These are phyloP conservation scores for Hipparchia sbordonii DNA, from an alignment of 2,888 invertebrate genomes.

Conservation along the genomic window DNA sequence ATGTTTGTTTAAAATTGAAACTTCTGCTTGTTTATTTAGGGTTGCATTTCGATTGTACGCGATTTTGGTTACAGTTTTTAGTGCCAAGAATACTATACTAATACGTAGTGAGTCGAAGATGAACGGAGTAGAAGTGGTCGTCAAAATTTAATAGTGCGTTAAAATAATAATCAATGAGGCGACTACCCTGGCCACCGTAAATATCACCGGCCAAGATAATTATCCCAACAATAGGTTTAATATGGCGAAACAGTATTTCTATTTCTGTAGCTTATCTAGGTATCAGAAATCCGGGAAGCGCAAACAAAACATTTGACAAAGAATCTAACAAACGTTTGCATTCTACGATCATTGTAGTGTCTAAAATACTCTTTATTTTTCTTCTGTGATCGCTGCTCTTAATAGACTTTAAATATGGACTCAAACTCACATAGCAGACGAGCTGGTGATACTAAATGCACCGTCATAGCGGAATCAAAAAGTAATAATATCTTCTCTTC, in stretches of 20 bases:
- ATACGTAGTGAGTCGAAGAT: conserved; percentile 71
- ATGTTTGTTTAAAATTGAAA: conserved; percentile 50
- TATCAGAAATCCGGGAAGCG: neutral
- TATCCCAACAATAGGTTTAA: conserved; percentile 23
- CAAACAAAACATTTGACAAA: neutral
- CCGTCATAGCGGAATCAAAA: too few relatives aligned
- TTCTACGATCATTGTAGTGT: neutral
- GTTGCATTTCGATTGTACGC: conserved; percentile 44
- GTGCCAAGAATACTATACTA: conserved; percentile 45
- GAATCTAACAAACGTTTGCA: neutral
- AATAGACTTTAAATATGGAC: too few relatives aligned
- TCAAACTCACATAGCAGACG: too few relatives aligned
- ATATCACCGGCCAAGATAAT: conserved; percentile 39
- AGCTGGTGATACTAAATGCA: too few relatives aligned
- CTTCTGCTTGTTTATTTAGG: conserved; percentile 46
- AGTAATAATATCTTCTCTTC: too few relatives aligned
- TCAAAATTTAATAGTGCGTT: conserved; percentile 82
- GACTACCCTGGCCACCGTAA: conserved; percentile 59
- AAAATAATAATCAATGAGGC: conserved; percentile 82
- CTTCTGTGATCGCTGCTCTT: too few relatives aligned
- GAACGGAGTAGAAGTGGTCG: conserved; percentile 78
- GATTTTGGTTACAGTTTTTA: conserved; percentile 40
- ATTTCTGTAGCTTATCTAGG: neutral
- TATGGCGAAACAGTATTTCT: conserved; percentile 4
- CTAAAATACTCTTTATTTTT: too few relatives aligned